Base-by-base conservation (phyloP, 2,113 vertebrate species). In the Calonectris borealis region DNA sequence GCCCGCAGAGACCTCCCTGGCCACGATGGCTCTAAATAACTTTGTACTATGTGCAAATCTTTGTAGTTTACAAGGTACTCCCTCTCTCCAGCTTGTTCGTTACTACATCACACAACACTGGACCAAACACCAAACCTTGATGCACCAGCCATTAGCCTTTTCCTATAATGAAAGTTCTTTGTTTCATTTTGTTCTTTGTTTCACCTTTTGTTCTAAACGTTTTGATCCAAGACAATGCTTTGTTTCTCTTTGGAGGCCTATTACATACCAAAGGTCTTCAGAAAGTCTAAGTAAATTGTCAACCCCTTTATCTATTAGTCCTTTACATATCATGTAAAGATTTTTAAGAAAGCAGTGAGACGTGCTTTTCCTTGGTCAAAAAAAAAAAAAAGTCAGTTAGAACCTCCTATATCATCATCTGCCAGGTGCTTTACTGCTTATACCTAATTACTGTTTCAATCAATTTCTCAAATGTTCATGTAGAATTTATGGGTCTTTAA, bases 371-470 rank as follows among this genome's bases (percentile, higher is more conserved):
- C 81, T 69, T 62, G 38, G 31, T 22, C 13, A 88, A 84, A 77
- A 71, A 40, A 61, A 65, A 52, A n/a, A 49, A 24, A 38, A 24
- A 58, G 24, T n/a, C 75, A 60, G 44, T 80, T 57, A 91, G 84
- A 95, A 91, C 4, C 42, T 91, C 73, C 55, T 79, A 31, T 51
- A 89, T 65, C 71, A 86, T 90, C 16, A 64, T 95, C 82, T 91
- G 66, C 58, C 83, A 94, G 78, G 70, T 93, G 62, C 42, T 91
- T 94, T 86, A 79, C n/a, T 93, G 62, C 75, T 95, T 89, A 85
- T 38, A 88, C 38, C 55, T 91, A 93, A 91, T 95, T 95, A 90
- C 27, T 40, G 42, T 83, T 95, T 93, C 95, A 94, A 93, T 94
- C 94, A 77, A 77, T 94, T 96, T 93, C 89, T 96, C 62, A 85